Evolutionary conservation across 2,113 vertebrate genomes (phyloP).

Genomic region (Oryzias woworae): DNA sequence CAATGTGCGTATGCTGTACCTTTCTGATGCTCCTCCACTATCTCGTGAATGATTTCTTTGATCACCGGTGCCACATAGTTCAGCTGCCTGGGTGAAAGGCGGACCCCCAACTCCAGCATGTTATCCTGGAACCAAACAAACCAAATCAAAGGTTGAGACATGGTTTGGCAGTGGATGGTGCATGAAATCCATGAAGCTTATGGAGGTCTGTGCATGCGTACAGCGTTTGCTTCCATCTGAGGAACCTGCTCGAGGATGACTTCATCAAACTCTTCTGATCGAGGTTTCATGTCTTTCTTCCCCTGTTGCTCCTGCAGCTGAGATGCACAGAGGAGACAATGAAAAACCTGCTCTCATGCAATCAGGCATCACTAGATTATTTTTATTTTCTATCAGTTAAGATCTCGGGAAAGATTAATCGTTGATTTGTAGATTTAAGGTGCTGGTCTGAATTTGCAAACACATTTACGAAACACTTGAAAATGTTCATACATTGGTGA

Average conservation of each 20-base stretch:
- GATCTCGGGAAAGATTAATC: background rate
- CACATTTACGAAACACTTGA: no score
- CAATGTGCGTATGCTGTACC: conserved; percentile 33
- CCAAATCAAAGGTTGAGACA: background rate
- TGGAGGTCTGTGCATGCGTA: conserved; percentile 28
- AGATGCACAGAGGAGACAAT: background rate
- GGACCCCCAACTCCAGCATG: conserved; percentile 58
- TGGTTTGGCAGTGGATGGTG: background rate
- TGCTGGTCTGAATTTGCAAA: no score
- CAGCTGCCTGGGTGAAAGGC: conserved; percentile 64
- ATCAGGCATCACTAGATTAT: background rate
- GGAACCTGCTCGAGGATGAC: conserved; percentile 40
- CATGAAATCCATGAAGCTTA: background rate
- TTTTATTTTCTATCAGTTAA: background rate
- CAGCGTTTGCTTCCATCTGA: conserved; percentile 37
- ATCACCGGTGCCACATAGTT: conserved; percentile 59
- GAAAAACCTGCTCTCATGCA: background rate
- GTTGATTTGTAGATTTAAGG: no score
- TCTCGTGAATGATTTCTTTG: conserved; percentile 63
- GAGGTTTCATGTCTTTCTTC: conserved; percentile 63
- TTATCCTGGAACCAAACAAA: conserved; percentile 51
- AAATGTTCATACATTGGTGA: no score
- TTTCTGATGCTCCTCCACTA: conserved; percentile 51
- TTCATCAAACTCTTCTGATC: conserved; percentile 62
- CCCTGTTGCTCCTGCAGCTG: conserved; percentile 66